phyloP scores from a whole-genome alignment of 35 echinoderm and acorn worm genomes.

The Lytechinus variegatus region DNA sequence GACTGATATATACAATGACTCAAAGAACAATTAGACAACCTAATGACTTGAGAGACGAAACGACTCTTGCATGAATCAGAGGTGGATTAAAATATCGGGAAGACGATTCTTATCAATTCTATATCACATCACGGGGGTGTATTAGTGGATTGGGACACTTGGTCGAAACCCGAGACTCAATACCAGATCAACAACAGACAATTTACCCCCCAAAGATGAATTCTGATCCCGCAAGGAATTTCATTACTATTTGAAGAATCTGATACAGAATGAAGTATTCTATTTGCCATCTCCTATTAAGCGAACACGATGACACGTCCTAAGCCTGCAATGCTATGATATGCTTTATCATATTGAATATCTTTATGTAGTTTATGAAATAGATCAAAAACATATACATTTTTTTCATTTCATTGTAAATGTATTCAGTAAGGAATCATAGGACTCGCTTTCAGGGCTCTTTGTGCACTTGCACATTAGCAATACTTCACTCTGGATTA shows the following conservation, averaged over 20 bases:
- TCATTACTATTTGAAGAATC: neutral
- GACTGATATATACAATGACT: neutral
- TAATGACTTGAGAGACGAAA: neutral
- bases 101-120: neutral
- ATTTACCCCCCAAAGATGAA: neutral
- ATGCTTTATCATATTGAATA: neutral
- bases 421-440: neutral
- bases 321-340: neutral
- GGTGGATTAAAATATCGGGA: neutral
- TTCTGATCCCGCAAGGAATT: neutral
- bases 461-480: neutral
- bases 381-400: neutral
- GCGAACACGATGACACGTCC: neutral
- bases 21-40: conserved; percentile 19
- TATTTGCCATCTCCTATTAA: neutral
- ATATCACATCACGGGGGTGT: neutral
- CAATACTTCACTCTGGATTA: neutral
- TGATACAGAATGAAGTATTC: neutral
- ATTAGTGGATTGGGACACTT: neutral
- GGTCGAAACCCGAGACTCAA: neutral
- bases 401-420: neutral
- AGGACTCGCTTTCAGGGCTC: neutral
- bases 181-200: neutral
- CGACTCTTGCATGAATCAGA: neutral
- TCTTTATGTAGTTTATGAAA: too few species aligned